A percentile compares a stretch with the other conserved stretches of the same genome.
phyloP scores from a whole-genome alignment of 1,140 invertebrate species.

The Rhizoglyphus robini region DNA sequence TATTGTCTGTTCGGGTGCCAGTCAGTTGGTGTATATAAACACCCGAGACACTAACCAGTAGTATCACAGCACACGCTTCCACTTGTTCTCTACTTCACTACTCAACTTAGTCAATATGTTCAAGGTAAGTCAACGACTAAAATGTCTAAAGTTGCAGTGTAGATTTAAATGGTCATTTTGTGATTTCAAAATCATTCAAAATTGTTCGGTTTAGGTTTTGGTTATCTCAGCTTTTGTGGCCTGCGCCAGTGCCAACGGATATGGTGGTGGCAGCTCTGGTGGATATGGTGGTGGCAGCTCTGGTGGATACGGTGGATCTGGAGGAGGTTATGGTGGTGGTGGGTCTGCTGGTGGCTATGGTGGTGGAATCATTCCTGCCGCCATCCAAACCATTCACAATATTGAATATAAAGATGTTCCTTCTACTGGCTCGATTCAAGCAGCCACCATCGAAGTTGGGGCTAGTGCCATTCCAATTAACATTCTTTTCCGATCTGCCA shows the following conservation, averaged over 20 bases:
- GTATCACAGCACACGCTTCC: no score
- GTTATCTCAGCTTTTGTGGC: not conserved
- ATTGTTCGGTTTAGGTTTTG: not conserved
- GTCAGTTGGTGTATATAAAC: no score
- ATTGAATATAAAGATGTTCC: constrained; percentile 11
- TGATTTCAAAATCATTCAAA: not conserved
- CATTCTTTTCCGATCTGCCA: constrained; percentile 17
- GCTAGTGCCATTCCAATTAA: constrained; percentile 4
- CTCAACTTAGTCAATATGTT: not conserved
- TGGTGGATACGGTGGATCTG: not conserved
- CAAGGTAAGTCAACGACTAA: not conserved
- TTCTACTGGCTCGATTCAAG: not conserved
- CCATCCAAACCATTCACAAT: constrained; percentile 14
- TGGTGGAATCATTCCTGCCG: constrained; percentile 10
- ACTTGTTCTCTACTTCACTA: no score
- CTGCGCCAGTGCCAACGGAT: not conserved
- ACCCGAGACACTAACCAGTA: no score
- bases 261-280: not conserved
- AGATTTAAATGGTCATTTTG: not conserved
- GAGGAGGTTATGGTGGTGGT: constrained; percentile 18
- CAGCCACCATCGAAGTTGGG: constrained; percentile 12
- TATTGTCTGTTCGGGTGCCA: no score
- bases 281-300: constrained; percentile 10
- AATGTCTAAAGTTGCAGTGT: no score
- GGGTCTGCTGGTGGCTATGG: not conserved